These are phyloP conservation scores for Spinibarbus caldwelli DNA, from an alignment of 2,797 vertebrate species.

Conservation along the genomic window DNA sequence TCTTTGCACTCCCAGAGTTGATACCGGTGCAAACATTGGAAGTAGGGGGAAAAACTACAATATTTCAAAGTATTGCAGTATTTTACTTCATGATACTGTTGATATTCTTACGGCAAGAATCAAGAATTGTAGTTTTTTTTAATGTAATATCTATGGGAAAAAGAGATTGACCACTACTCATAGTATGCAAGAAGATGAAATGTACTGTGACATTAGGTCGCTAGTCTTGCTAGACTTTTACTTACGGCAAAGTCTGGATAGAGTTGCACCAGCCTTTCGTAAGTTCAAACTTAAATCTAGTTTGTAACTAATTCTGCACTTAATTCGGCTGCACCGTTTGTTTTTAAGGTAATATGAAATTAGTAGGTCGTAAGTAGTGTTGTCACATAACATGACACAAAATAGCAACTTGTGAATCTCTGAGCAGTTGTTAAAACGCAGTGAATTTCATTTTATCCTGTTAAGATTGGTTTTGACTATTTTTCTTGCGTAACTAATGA, in stretches of 20 bases:
- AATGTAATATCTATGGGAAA: not conserved
- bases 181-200: constrained; percentile 6
- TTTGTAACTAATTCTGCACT: not conserved
- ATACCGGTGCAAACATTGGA: not conserved
- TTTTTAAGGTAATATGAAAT: not conserved
- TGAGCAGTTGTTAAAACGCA: not conserved
- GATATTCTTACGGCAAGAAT: not conserved
- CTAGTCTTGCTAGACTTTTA: not conserved
- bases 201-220: not conserved
- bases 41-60: not conserved
- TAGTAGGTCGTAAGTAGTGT: not conserved
- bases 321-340: not conserved
- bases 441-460: not conserved
- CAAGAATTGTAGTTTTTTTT: not conserved
- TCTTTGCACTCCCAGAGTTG: not conserved
- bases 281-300: constrained; percentile 7
- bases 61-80: not conserved
- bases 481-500: too few relatives aligned
- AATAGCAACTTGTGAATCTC: too few relatives aligned
- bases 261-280: not conserved
- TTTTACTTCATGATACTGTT: not conserved
- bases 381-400: not conserved
- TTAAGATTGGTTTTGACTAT: too few relatives aligned
- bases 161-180: not conserved
- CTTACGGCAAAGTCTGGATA: not conserved